Conservation (phyloP, 2,888 invertebrate species). For the Dolichopus griseipennis region DNA sequence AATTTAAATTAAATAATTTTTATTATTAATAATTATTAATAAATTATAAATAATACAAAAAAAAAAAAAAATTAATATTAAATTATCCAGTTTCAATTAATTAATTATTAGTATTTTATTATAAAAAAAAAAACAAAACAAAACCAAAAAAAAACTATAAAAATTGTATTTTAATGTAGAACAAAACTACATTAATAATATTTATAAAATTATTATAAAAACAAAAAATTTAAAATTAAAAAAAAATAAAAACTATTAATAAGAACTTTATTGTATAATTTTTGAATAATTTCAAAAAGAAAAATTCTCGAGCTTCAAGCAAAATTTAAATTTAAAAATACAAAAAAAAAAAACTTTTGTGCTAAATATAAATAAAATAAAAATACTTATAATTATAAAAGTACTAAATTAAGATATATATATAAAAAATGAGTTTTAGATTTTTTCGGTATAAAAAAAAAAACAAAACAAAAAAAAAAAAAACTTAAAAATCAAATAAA, state of each 20-base stretch:
- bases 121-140: neutral
- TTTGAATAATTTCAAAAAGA: conserved; percentile 1
- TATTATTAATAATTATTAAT: no score
- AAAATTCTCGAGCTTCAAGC: conserved; percentile 9
- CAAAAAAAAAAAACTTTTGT: conserved; percentile 10
- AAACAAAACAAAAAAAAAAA: neutral
- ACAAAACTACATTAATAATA: neutral
- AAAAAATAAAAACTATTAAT: neutral
- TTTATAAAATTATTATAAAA: neutral
- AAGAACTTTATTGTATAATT: neutral
- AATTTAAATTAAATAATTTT: neutral
- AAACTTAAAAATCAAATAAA: conserved; percentile 12
- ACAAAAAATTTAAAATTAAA: neutral
- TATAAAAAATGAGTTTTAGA: neutral
- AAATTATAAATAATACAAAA: no score
- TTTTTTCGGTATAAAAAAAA: conserved; percentile 3
- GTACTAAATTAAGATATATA: neutral
- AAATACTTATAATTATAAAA: conserved; percentile 7
- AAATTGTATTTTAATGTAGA: no score
- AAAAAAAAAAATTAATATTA: neutral
- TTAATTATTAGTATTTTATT: neutral
- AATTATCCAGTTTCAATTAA: conserved; percentile 1
- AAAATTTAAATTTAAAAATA: neutral
- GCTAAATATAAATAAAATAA: conserved; percentile 13
- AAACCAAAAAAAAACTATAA: no score